Conservation (phyloP, 2,797 vertebrate genomes). For the Falco cherrug region DNA sequence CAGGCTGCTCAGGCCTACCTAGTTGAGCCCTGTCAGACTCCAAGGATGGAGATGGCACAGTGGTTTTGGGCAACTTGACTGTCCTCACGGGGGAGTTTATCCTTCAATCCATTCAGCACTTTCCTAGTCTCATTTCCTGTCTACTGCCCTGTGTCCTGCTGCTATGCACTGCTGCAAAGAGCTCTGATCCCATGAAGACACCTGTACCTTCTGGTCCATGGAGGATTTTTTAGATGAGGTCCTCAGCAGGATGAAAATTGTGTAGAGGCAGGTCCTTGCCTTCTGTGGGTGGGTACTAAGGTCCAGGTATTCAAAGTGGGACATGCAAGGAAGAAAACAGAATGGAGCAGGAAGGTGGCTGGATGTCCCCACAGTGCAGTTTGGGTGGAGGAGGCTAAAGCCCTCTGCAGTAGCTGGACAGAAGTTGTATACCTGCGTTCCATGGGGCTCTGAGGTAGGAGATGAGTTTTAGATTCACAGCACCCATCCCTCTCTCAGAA, state of each 20-base stretch:
- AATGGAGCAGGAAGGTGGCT: not conserved
- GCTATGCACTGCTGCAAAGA: not conserved
- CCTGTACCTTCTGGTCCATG: not conserved
- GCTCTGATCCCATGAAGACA: not conserved
- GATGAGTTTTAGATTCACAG: not conserved
- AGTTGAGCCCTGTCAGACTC: not conserved
- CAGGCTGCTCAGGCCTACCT: not conserved
- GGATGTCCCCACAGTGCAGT: not conserved
- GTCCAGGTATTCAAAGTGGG: not conserved
- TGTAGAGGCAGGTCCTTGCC: not conserved
- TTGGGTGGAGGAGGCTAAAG: not conserved
- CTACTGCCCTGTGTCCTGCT: not conserved
- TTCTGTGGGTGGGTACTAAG: not conserved
- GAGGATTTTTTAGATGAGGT: not conserved
- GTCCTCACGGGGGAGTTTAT: not conserved
- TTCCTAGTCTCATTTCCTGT: not conserved
- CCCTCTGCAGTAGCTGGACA: not conserved
- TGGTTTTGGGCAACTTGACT: not conserved
- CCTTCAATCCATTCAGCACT: not conserved
- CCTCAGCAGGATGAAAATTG: not conserved
- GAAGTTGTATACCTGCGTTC: not conserved
- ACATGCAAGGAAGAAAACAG: not conserved
- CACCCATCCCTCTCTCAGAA: not conserved
- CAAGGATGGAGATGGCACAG: not conserved
- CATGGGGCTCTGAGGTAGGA: rapidly evolving